Percentiles rank a stretch among this genome's conserved stretches.
phyloP scores from a whole-genome alignment of 2,113 vertebrate species.

The Aldabrachelys gigantea region DNA sequence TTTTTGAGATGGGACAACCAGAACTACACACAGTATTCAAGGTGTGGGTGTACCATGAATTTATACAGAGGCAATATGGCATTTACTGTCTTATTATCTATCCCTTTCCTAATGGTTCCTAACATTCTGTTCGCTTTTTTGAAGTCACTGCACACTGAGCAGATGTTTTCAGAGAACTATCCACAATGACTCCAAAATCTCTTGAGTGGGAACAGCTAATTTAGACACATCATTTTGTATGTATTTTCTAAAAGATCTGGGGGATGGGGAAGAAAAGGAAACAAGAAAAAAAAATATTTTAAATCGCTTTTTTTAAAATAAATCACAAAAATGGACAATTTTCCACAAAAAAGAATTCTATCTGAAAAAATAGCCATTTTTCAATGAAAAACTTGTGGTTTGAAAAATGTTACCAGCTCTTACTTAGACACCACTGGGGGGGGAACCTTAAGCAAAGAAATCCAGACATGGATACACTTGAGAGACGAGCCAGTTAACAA shows the following conservation, averaged over 20 bases:
- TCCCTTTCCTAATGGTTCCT: neutral
- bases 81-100: neutral
- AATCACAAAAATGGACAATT: neutral
- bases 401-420: fast-evolving
- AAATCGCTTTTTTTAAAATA: neutral
- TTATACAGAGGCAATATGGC: neutral
- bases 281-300: neutral
- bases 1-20: neutral
- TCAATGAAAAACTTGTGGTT: fast-evolving
- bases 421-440: fast-evolving
- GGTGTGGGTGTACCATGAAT: neutral
- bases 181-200: neutral
- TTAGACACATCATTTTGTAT: neutral
- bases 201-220: neutral
- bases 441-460: neutral
- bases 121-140: neutral
- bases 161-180: neutral
- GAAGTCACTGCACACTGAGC: neutral
- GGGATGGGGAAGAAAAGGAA: neutral
- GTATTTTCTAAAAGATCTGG: neutral
- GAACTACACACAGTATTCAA: neutral
- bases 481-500: neutral
- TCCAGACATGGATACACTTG: neutral
- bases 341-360: fast-evolving
- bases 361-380: neutral